phyloP scores from a whole-genome alignment of 2,113 vertebrate genomes.

The Otis tarda region DNA sequence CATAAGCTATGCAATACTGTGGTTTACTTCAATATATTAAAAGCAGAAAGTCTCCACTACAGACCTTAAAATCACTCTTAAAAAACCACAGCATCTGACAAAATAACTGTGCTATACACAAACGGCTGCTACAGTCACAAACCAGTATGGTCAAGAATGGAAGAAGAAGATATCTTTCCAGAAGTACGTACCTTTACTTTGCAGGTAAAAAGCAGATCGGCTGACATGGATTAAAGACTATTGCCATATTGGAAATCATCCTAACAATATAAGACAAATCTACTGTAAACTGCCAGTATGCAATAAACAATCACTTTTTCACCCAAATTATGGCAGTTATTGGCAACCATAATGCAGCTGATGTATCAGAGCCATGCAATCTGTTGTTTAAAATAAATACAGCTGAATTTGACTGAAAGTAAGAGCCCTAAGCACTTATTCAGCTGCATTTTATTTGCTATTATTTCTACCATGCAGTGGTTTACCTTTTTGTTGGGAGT shows the following conservation, averaged over 20 bases:
- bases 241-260: neutral
- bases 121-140: neutral
- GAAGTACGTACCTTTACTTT: neutral
- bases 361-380: neutral
- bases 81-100: neutral
- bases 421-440: neutral
- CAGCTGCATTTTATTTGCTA: neutral
- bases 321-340: neutral
- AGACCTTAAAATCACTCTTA: neutral
- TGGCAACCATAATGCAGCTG: neutral
- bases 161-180: neutral
- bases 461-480: neutral
- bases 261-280: neutral
- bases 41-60: neutral
- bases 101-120: neutral
- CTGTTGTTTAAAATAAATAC: neutral
- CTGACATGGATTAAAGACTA: neutral
- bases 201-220: neutral
- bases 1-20: neutral
- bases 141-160: neutral
- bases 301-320: neutral
- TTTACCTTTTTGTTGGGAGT: constrained; percentile 62
- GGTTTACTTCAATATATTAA: neutral
- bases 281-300: neutral
- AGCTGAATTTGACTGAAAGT: neutral